phyloP scores from a whole-genome alignment of 1,140 invertebrate species.

The Drosophila cardini region DNA sequence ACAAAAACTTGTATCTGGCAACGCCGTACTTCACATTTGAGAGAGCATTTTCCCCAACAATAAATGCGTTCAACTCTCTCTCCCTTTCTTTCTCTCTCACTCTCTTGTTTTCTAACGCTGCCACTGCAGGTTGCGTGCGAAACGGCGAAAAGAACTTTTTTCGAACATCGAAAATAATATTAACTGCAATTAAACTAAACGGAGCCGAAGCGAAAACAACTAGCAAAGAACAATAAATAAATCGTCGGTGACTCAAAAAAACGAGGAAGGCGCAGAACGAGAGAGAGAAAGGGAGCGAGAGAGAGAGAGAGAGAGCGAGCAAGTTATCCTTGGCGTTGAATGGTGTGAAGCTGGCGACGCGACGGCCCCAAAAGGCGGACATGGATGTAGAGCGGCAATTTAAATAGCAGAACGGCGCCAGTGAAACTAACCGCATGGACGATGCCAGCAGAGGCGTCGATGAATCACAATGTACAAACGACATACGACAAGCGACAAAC shows the following conservation, averaged over 20 bases:
- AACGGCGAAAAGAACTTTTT: constrained; percentile 36
- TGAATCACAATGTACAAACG: constrained; percentile 43
- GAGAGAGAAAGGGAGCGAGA: constrained; percentile 14
- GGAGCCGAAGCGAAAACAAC: constrained; percentile 40
- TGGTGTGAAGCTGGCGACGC: constrained; percentile 70
- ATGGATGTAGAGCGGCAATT: constrained; percentile 73
- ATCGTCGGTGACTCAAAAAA: constrained; percentile 68
- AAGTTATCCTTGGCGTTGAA: constrained; percentile 24
- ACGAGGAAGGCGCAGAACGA: not conserved
- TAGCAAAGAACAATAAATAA: constrained; percentile 60
- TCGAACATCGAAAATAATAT: constrained; percentile 70
- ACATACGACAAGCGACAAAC: not conserved
- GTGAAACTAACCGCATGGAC: constrained; percentile 62
- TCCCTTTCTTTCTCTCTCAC: constrained; percentile 17
- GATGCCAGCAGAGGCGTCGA: constrained; percentile 25
- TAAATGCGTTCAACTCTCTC: not conserved
- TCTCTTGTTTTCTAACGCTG: not conserved
- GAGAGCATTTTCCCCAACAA: constrained; percentile 8
- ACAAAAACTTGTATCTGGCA: constrained; percentile 25
- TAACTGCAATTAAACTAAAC: constrained; percentile 67
- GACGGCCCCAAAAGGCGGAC: constrained; percentile 55
- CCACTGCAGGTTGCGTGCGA: constrained; percentile 17
- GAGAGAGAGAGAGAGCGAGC: constrained; percentile 22
- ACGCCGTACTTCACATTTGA: constrained; percentile 1
- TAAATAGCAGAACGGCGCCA: constrained; percentile 76